Base-by-base conservation (phyloP, 2,888 invertebrate species). In the Ichneumon xanthorius region DNA sequence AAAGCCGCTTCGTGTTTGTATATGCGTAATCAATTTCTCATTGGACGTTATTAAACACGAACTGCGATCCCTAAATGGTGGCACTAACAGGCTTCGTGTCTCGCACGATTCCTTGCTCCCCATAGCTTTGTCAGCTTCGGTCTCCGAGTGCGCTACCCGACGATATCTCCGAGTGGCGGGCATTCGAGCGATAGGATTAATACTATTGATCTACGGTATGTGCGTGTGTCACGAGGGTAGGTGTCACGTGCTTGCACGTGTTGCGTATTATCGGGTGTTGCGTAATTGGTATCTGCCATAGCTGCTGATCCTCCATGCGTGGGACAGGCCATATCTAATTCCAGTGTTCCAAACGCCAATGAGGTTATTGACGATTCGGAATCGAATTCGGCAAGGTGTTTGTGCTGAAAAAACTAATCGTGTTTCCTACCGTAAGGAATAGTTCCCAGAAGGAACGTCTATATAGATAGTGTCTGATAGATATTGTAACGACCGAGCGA, bases 21-120 rank as follows among this genome's bases (percentile, higher is more conserved):
- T 16, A 53, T 67, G 71, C 40, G 79, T 71, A 72, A 85, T 82
- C 67, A 85, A 85, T 85, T 82, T 65, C 65, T 70, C 79, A 67
- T 72, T 79, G 82, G 72, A 76, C 67, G 76, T 82, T 72, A 82
- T 82, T 58, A 55, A 40, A 26, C 65, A 58, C 48, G 58, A 65
- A 48, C 37, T 16, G 30, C 63, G 77, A 48, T 45, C 67, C 37
- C 68, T n/a, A 58, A 48, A 48, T 48, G 45, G 45, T 30, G n/a
- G 50, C 70, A 40, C 9, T 48, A 48, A 33, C 33, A 48, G 63
- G 48, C 19, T 61, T 40, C 61, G 26, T 40, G 45, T 40, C 58
- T 63, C 50, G 48, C 11, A 48, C 50, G 30, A 50, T 63, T 75
- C 33, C 75, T 48, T 26, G 63, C 33, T 30, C 63, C 30, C 33